Conservation (phyloP, 2,113 vertebrate species). For the Alethe diademata region DNA sequence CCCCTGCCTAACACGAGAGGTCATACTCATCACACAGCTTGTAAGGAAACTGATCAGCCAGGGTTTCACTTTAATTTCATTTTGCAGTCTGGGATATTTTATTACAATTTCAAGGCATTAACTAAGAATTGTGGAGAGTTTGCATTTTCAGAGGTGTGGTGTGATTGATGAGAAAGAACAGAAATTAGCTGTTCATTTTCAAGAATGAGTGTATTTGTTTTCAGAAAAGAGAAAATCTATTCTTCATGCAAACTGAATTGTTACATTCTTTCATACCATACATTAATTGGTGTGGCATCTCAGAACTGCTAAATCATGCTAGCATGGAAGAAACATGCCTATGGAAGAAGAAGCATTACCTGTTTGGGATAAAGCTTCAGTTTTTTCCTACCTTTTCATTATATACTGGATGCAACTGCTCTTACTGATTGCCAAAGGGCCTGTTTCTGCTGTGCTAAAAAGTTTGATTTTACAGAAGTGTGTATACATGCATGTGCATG, state of each 20-base stretch:
- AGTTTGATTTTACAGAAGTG: fast-evolving
- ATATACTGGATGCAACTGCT: not conserved
- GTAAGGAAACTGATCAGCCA: not conserved
- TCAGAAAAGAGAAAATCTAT: not conserved
- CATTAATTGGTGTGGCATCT: not conserved
- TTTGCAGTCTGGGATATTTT: not conserved
- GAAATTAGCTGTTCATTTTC: not conserved
- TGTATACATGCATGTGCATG: fast-evolving
- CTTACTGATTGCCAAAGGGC: not conserved
- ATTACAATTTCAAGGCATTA: not conserved
- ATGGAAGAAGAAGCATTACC: not conserved
- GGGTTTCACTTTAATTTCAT: not conserved
- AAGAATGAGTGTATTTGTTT: not conserved
- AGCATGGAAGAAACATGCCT: not conserved
- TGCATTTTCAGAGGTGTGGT: not conserved
- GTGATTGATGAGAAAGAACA: not conserved
- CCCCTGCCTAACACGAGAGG: conserved; percentile 72
- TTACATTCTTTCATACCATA: not conserved
- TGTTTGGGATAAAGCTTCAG: not conserved
- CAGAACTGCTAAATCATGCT: not conserved
- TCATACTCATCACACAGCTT: conserved; percentile 64
- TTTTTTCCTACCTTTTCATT: not conserved
- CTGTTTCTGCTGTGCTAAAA: not conserved
- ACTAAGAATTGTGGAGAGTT: not conserved
- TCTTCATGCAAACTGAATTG: not conserved